Evolutionary conservation across 2,113 vertebrate species (phyloP).

Genomic region (Poecile atricapillus): DNA sequence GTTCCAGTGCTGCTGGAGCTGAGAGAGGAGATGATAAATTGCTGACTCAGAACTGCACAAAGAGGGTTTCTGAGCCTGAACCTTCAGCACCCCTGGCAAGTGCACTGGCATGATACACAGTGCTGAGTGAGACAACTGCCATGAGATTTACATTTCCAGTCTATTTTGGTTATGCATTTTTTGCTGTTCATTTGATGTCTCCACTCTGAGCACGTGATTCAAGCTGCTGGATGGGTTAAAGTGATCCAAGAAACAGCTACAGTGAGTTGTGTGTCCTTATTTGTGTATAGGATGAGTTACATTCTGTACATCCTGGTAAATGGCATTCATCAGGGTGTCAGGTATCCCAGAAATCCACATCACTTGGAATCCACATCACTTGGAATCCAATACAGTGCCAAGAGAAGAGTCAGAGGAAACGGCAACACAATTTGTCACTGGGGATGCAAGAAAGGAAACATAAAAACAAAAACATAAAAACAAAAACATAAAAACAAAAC

Average conservation of each 20-base stretch:
- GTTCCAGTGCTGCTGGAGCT: not conserved
- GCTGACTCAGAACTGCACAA: not conserved
- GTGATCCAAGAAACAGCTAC: not conserved
- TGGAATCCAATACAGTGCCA: not conserved
- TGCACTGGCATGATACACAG: not conserved
- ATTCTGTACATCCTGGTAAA: not conserved
- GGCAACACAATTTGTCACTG: not conserved
- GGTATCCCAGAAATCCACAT: not conserved
- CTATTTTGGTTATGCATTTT: not conserved
- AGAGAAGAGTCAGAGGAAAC: not conserved
- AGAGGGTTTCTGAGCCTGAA: not conserved
- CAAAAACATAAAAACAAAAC: not conserved
- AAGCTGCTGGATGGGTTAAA: not conserved
- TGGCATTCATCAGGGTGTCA: not conserved
- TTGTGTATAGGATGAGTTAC: not conserved
- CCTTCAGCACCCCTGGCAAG: not conserved
- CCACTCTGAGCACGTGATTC: not conserved
- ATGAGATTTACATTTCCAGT: not conserved
- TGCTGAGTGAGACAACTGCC: not conserved
- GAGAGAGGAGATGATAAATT: not conserved
- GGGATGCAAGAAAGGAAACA: not conserved
- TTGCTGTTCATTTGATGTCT: not conserved
- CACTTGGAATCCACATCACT: not conserved
- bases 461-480: not conserved
- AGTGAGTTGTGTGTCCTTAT: not conserved